A percentile compares a stretch with the other conserved stretches of the same genome.
Conservation (phyloP, 2,797 vertebrate genomes). For the Chiloscyllium punctatum region DNA sequence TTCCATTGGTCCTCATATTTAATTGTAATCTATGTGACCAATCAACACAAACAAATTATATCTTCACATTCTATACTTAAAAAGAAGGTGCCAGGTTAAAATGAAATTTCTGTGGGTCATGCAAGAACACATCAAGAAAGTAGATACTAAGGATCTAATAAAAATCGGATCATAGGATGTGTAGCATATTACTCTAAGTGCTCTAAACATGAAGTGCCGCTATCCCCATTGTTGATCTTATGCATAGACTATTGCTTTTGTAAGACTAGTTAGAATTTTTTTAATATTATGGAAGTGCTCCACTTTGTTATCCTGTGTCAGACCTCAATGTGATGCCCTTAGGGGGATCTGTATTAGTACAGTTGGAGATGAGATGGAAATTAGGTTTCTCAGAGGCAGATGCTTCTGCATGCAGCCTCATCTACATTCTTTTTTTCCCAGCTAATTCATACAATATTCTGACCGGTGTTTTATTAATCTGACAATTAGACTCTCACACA, state of each 20-base stretch:
- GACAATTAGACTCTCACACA: constrained; percentile 16
- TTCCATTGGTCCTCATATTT: neutral
- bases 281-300: neutral
- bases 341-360: neutral
- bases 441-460: constrained; percentile 30
- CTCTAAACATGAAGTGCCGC: neutral
- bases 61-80: neutral
- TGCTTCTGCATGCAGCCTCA: neutral
- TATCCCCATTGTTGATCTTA: neutral
- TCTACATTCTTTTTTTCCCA: neutral
- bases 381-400: constrained; percentile 28
- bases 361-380: constrained; percentile 29
- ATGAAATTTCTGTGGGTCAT: neutral
- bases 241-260: neutral
- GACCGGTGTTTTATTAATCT: constrained; percentile 20
- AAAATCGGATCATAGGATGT: neutral
- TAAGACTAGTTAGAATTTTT: neutral
- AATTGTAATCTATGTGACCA: neutral
- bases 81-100: neutral
- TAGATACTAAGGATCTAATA: neutral
- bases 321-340: neutral
- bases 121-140: neutral
- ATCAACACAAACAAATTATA: neutral
- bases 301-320: neutral
- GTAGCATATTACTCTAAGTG: neutral